Evolutionary conservation across 2,888 invertebrate genomes (phyloP).

Genomic region (Microplitis deprimator): DNA sequence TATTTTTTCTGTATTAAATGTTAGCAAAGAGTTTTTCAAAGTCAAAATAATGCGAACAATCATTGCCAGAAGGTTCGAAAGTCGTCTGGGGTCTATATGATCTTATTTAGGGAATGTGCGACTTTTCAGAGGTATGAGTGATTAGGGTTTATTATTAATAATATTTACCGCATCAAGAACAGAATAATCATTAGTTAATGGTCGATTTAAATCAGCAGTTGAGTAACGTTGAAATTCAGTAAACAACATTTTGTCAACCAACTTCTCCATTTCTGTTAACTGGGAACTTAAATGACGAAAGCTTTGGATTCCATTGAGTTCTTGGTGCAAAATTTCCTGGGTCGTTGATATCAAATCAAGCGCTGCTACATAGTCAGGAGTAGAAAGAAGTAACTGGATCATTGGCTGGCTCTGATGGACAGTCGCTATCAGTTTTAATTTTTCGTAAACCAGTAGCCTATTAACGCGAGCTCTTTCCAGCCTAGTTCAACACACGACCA

Average conservation of each 20-base stretch:
- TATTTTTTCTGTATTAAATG: no score
- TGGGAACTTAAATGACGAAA: conserved; percentile 97
- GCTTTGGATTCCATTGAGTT: conserved; percentile 93
- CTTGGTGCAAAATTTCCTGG: conserved; percentile 91
- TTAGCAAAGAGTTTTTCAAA: no score
- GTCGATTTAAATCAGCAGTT: conserved; percentile 91
- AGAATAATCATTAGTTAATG: conserved; percentile 76
- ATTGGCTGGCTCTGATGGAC: conserved; percentile 98
- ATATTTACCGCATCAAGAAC: conserved; percentile 77
- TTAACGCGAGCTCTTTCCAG: conserved; percentile 79
- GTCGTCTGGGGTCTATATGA: no score
- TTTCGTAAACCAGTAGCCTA: conserved; percentile 78
- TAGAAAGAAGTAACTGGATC: conserved; percentile 93
- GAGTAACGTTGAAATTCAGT: conserved; percentile 95
- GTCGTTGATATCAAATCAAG: conserved; percentile 97
- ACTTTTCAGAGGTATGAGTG: no score
- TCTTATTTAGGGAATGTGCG: no score
- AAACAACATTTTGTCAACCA: conserved; percentile 97
- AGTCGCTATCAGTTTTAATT: conserved; percentile 91
- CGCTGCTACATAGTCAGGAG: conserved; percentile 97
- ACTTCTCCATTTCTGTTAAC: conserved; percentile 93
- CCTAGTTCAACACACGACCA: conserved; percentile 61
- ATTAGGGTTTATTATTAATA: no score
- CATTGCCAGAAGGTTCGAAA: no score
- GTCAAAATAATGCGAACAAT: no score